Conservation (phyloP, 92 coral and sea anemone genomes). For the Epizoanthus fatuus region DNA sequence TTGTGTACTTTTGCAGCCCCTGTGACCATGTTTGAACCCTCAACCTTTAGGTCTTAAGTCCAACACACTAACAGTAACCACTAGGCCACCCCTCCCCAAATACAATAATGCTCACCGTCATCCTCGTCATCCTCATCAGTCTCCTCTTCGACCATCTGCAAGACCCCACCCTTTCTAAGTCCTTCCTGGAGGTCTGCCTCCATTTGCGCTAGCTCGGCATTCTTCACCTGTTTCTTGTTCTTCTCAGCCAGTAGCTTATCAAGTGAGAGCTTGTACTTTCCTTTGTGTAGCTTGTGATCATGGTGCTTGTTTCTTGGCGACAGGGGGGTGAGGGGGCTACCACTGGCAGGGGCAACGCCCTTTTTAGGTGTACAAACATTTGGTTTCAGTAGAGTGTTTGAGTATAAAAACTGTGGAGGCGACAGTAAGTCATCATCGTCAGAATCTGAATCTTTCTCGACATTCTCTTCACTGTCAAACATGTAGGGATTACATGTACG, state of each 20-base stretch:
- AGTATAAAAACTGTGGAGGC: conserved; percentile 80
- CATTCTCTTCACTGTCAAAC: conserved; percentile 20
- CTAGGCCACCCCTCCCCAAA: no score
- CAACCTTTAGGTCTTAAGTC: no score
- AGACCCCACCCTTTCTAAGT: conserved; percentile 77
- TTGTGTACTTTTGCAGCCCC: no score
- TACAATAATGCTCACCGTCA: no score
- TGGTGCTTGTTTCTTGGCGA: conserved; percentile 16
- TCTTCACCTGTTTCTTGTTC: conserved; percentile 59
- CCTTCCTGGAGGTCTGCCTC: conserved; percentile 82
- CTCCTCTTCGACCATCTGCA: conserved; percentile 61
- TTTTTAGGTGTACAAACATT: conserved; percentile 63
- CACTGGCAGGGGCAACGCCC: conserved; percentile 42
- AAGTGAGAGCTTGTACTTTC: conserved; percentile 75
- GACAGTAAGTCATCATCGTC: conserved; percentile 91
- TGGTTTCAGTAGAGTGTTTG: conserved; percentile 61
- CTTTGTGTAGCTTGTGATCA: conserved; percentile 21
- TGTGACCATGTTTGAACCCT: no score
- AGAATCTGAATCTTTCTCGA: conserved; percentile 31
- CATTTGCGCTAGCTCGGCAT: conserved; percentile 76
- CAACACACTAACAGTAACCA: no score
- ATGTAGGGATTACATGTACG: background rate
- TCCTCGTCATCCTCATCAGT: conserved; percentile 48
- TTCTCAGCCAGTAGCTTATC: conserved; percentile 79
- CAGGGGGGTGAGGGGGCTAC: conserved; percentile 54